A percentile compares a stretch with the other conserved stretches of the same genome.
Conservation (phyloP, 2,797 vertebrate species). For the Gadopsis marmoratus region DNA sequence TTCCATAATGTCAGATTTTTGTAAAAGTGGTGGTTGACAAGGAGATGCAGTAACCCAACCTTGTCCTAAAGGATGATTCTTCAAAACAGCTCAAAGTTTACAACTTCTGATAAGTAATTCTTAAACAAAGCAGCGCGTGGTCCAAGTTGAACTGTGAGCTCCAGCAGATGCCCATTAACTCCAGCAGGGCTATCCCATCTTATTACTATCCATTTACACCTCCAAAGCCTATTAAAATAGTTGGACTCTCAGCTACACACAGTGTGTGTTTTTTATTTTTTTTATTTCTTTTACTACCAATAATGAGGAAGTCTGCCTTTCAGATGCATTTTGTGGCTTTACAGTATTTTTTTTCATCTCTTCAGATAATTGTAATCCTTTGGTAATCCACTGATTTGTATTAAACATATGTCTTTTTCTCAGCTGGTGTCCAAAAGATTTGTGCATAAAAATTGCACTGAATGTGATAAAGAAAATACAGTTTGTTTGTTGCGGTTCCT, state of each 20-base stretch:
- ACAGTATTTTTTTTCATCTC: conserved; percentile 37
- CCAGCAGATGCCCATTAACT: conserved; percentile 73
- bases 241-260: conserved; percentile 54
- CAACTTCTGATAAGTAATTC: conserved; percentile 55
- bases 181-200: conserved; percentile 64
- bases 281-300: conserved; percentile 34
- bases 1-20: conserved; percentile 27
- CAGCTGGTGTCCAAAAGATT: conserved; percentile 1
- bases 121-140: conserved; percentile 65
- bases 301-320: conserved; percentile 57
- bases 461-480: conserved; percentile 7
- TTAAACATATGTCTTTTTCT: conserved; percentile 36
- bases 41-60: background rate
- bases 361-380: conserved; percentile 45
- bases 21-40: conserved; percentile 19
- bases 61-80: conserved; percentile 34
- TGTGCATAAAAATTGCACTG: background rate
- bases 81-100: conserved; percentile 56
- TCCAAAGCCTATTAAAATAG: conserved; percentile 72
- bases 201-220: conserved; percentile 73
- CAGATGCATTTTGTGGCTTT: conserved; percentile 43
- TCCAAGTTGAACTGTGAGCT: conserved; percentile 66
- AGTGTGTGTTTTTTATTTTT: background rate
- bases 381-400: conserved; percentile 49
- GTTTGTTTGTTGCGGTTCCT: background rate